Conservation (phyloP, 2,888 invertebrate genomes). For the Rugalucina vietnamica region DNA sequence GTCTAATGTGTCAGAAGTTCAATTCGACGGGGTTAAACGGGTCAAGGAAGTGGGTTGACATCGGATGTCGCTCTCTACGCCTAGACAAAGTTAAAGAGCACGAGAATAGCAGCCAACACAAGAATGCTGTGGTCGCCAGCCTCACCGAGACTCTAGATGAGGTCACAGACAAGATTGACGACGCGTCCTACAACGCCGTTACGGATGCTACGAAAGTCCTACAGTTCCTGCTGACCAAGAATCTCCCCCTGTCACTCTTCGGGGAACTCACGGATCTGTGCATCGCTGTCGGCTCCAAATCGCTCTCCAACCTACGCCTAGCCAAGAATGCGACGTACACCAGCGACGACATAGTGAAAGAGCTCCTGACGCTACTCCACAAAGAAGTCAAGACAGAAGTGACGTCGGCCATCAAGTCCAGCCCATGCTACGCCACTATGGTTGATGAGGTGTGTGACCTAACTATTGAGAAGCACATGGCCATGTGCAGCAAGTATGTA, state of each 20-base stretch:
- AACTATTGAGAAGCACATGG: slow-evolving; percentile 28
- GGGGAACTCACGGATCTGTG: slow-evolving; percentile 28
- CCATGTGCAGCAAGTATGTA: slow-evolving; percentile 17
- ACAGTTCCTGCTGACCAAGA: slow-evolving; percentile 19
- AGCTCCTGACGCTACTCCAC: slow-evolving; percentile 24
- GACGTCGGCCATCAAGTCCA: neutral
- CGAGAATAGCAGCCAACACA: too few relatives aligned
- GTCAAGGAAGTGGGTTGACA: too few relatives aligned
- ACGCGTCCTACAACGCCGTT: too few relatives aligned
- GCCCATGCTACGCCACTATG: slow-evolving; percentile 29
- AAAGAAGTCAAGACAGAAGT: slow-evolving; percentile 16
- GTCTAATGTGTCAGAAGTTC: too few relatives aligned
- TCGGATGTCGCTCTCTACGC: too few relatives aligned
- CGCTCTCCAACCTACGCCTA: slow-evolving; percentile 22
- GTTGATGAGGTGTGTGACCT: slow-evolving; percentile 46
- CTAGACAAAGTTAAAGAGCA: too few relatives aligned
- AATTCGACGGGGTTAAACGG: too few relatives aligned
- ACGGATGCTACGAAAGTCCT: slow-evolving; percentile 35
- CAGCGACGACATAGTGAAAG: slow-evolving; percentile 42
- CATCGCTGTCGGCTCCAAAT: slow-evolving; percentile 26
- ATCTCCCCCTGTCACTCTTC: slow-evolving; percentile 38
- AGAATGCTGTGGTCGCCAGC: too few relatives aligned
- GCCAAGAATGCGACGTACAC: slow-evolving; percentile 36
- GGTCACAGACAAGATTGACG: too few relatives aligned
- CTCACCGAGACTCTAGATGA: too few relatives aligned